Conservation (phyloP, 2,797 vertebrate genomes). For the Sebastolobus alascanus region DNA sequence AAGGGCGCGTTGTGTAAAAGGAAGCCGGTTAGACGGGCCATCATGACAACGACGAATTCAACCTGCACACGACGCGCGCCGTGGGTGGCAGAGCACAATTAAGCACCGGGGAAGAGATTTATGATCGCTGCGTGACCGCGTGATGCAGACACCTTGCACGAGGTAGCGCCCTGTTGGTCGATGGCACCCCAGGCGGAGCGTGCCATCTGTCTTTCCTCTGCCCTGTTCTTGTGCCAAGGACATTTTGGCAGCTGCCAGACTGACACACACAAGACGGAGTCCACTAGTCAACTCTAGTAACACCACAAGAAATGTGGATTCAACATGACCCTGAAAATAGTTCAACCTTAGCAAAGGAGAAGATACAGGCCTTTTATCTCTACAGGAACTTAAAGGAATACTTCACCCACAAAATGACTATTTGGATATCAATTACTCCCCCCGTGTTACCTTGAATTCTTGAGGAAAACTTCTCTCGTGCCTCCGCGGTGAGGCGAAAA, state of each 20-base stretch:
- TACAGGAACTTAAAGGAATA: not conserved
- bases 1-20: slow-evolving; percentile 55
- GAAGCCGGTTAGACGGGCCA: slow-evolving; percentile 59
- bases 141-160: slow-evolving; percentile 57
- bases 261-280: slow-evolving; percentile 44
- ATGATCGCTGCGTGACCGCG: slow-evolving; percentile 16
- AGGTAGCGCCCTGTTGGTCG: slow-evolving; percentile 28
- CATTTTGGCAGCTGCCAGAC: slow-evolving; percentile 52
- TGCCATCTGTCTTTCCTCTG: slow-evolving; percentile 74
- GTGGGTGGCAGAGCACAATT: slow-evolving; percentile 55
- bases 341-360: not conserved
- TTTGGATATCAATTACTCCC: no score
- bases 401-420: no score
- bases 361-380: not conserved
- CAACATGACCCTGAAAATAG: slow-evolving; percentile 34
- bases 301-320: slow-evolving; percentile 29
- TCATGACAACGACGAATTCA: not conserved
- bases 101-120: slow-evolving; percentile 32
- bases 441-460: no score
- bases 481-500: no score
- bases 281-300: slow-evolving; percentile 48
- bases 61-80: slow-evolving; percentile 18
- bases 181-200: slow-evolving; percentile 42
- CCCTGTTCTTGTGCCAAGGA: slow-evolving; percentile 55
- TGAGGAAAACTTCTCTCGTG: no score